Evolutionary conservation across 2,888 invertebrate genomes (phyloP), one percentile per base, ranked within the genome.

Genomic region (Erpobdella octoculata): DNA sequence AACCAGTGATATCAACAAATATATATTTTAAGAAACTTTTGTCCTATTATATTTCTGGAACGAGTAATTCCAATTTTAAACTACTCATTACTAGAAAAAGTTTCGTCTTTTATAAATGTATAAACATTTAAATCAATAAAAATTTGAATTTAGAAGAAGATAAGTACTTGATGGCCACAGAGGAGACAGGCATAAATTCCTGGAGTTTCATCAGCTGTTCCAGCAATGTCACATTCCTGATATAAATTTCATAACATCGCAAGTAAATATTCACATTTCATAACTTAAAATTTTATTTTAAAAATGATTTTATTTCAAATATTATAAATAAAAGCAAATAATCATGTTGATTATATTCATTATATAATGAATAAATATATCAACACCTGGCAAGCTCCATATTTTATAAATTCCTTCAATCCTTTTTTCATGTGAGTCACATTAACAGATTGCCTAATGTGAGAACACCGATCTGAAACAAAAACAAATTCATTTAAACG

Each of bases 171-270:
- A 72, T 81, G 74, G 4, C 81, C 81, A 78, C 82, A 82, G 74
- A 81, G 81, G 41, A 82, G 76, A 76, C 82, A 82, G 25, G 81
- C 76, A 79, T 81, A 82, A 18, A 81, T 74, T 8, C 78, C 41
- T n/a, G 64, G 62, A 15, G 64, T 21, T n/a, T 71, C 64, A 25
- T 53, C 53, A 25, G 53, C 8, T 53, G 53, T 18, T 21, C 18
- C n/a, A 1, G 53, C 21, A n/a, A n/a, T n/a, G n/a, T n/a, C n/a
- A n/a, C n/a, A n/a, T n/a, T n/a, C n/a, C n/a, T n/a, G n/a, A n/a
- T n/a, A n/a, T n/a, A n/a, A n/a, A n/a, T n/a, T n/a, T n/a, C n/a
- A n/a, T n/a, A n/a, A n/a, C n/a, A n/a, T n/a, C n/a, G n/a, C n/a
- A n/a, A n/a, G n/a, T n/a, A n/a, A n/a, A n/a, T n/a, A n/a, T 25